Evolutionary conservation across 2,888 invertebrate genomes (phyloP).

Genomic region (Nomada fucata): DNA sequence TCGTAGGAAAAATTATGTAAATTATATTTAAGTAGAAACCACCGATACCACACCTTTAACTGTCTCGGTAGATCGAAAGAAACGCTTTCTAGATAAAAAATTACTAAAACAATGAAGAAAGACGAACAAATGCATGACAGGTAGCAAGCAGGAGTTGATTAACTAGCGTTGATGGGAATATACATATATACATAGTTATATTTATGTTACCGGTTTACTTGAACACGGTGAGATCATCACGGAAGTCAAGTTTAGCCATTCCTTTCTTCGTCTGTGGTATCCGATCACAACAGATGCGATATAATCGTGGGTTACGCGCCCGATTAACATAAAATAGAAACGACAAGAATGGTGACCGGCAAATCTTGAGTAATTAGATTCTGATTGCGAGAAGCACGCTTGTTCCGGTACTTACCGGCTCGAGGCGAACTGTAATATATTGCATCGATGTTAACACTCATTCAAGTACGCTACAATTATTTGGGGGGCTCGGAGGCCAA

Average conservation of each 20-base stretch:
- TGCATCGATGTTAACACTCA: not conserved
- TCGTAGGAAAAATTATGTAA: too few species aligned
- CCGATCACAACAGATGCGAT: constrained; percentile 28
- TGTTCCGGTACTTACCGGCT: not conserved
- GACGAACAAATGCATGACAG: constrained; percentile 7
- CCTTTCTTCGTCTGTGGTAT: constrained; percentile 46
- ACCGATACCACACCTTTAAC: not conserved
- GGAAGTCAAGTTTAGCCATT: constrained; percentile 52
- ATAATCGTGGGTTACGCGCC: constrained; percentile 4
- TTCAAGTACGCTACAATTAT: not conserved
- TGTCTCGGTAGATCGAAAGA: not conserved
- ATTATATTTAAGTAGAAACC: not conserved
- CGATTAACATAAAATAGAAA: constrained; percentile 44
- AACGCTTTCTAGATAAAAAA: not conserved
- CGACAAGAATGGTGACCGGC: constrained; percentile 5
- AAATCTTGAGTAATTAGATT: constrained; percentile 26
- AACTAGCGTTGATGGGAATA: constrained; percentile 40
- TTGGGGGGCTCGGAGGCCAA: not conserved
- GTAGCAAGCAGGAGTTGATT: not conserved
- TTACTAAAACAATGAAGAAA: not conserved
- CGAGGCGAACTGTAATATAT: not conserved
- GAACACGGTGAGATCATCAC: constrained; percentile 56
- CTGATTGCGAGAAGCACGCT: constrained; percentile 4
- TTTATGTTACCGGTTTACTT: constrained; percentile 43
- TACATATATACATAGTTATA: constrained; percentile 8